A percentile compares a stretch with the other conserved stretches of the same genome.
Conservation (phyloP, 2,888 invertebrate species). For the Tipula unca region DNA sequence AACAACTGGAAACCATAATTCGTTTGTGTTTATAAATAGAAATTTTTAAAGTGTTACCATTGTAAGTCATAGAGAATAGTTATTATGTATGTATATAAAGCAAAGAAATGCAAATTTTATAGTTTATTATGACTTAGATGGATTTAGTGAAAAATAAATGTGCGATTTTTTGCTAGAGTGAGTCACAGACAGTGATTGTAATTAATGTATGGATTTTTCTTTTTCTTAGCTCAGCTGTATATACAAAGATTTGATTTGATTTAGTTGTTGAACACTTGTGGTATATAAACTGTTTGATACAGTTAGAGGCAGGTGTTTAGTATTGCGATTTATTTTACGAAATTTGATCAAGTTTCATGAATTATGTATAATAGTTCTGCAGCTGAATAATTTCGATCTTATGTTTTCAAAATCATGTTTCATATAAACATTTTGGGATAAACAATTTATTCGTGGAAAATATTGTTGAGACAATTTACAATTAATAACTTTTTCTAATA, state of each 20-base stretch:
- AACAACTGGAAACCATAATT: slow-evolving; percentile 8
- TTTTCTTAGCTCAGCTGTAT: background rate
- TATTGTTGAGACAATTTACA: background rate
- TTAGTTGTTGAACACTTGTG: background rate
- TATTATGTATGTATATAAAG: no score
- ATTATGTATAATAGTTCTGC: no score
- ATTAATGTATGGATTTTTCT: background rate
- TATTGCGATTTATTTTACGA: background rate
- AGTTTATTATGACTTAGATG: background rate
- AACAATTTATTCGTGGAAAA: background rate
- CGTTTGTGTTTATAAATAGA: background rate
- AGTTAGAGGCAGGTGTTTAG: background rate
- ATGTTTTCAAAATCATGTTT: background rate
- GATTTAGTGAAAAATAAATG: background rate
- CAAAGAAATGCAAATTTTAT: background rate
- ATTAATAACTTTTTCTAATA: background rate
- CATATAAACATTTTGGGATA: background rate
- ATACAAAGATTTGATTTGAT: background rate
- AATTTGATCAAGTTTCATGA: background rate
- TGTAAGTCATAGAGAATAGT: background rate
- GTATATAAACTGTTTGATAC: background rate
- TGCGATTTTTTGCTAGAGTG: background rate
- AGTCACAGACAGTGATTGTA: background rate
- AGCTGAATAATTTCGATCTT: background rate
- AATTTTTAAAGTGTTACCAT: background rate